Evolutionary conservation across 2,888 invertebrate species (phyloP), one percentile per base, ranked within the genome.

Genomic region (Elmis aenea): DNA sequence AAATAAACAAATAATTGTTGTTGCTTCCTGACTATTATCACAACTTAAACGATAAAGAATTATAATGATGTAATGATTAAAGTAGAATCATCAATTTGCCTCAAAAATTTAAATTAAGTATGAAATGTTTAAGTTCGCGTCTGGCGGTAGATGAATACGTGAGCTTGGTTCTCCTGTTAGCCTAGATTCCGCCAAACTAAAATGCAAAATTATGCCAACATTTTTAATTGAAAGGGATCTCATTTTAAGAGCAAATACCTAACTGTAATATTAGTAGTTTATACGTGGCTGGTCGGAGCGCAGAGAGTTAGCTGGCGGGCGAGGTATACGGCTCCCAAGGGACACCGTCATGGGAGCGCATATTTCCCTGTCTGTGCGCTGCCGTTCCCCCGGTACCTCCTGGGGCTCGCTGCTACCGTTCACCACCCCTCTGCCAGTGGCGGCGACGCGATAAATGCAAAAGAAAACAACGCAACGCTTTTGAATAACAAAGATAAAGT

Each of bases 291-390:
- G 48, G 50, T 48, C 50, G 46, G 49, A 48, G 51, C 51, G 54
- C 51, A 50, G 49, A 52, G 53, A 52, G 55, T 49, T 52, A 45
- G 49, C 50, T 51, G 52, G 46, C 54, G 53, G 55, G 57, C 57
- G 57, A 58, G 57, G 57, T 59, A 58, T 60, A 62, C 58, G 59
- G 49, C 56, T 61, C 60, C 57, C 60, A 43, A 42, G 61, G 55
- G 61, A 58, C 33, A 45, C 48, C 53, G 59, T 57, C 59, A 59
- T 59, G 61, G 61, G 61, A 61, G 55, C 58, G 59, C 59, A 61
- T 61, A 61, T 62, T 62, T 61, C 61, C 61, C 60, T 57, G 60
- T 59, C 61, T 59, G 60, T 57, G 51, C 50, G 45, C 47, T 54
- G 46, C 52, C 51, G 47, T 50, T 50, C 56, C 52, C 55, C 50